These are phyloP conservation scores for Heterotilapia buettikoferi DNA, from an alignment of 2,113 vertebrate genomes.

Conservation along the genomic window DNA sequence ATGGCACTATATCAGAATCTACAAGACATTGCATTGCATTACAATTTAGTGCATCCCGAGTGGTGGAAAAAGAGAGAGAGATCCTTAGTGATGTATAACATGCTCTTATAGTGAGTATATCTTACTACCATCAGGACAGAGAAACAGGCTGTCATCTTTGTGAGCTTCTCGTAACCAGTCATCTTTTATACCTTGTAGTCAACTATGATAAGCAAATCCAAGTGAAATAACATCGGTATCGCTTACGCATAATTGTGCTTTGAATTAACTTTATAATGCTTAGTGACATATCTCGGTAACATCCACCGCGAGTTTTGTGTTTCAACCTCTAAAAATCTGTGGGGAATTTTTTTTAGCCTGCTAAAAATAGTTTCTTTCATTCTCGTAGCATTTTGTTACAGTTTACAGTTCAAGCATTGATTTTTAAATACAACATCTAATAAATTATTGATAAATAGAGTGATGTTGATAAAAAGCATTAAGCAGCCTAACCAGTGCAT, in stretches of 20 bases:
- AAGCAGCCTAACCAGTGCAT: constrained; percentile 13
- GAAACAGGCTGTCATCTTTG: not conserved
- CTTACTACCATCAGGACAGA: not conserved
- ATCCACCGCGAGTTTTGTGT: not conserved
- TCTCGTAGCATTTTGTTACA: not conserved
- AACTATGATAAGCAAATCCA: not conserved
- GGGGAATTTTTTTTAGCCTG: not conserved
- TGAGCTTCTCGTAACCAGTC: not conserved
- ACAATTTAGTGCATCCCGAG: not conserved
- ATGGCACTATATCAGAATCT: not conserved
- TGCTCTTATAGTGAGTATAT: not conserved
- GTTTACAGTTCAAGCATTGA: not conserved
- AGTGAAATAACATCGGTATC: not conserved
- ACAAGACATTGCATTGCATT: not conserved
- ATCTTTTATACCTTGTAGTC: not conserved
- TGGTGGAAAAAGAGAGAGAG: not conserved
- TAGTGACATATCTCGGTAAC: not conserved
- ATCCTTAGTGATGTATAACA: not conserved
- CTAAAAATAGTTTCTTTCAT: not conserved
- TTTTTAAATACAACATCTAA: not conserved
- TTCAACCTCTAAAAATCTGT: not conserved
- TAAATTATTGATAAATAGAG: constrained; percentile 12
- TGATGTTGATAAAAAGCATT: not conserved
- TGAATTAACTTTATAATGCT: not conserved
- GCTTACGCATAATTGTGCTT: not conserved